phyloP scores from a whole-genome alignment of 1,140 invertebrate genomes.

The Schlechtendalia chinensis region DNA sequence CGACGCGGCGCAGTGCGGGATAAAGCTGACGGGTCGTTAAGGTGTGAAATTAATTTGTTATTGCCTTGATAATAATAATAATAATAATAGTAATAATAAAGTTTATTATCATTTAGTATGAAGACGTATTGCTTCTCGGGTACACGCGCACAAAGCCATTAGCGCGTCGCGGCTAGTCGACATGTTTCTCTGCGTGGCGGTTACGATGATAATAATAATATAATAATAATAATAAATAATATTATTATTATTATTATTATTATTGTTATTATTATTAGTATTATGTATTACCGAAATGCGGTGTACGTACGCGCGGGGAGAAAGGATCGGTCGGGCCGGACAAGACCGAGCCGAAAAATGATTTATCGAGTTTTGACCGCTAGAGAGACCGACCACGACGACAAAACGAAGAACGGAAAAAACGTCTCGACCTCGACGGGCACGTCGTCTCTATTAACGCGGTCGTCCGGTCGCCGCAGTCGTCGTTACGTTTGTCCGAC shows the following conservation, averaged over 20 bases:
- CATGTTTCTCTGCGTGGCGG: background rate
- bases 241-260: too few relatives aligned
- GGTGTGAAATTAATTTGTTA: conserved; percentile 50
- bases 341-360: conserved; percentile 22
- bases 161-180: background rate
- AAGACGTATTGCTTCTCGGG: conserved; percentile 16
- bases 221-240: too few relatives aligned
- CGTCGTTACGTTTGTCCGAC: background rate
- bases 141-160: conserved; percentile 7
- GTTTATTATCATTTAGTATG: conserved; percentile 43
- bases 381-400: background rate
- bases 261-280: too few relatives aligned
- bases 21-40: conserved; percentile 47
- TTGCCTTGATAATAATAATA: conserved; percentile 42
- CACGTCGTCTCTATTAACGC: conserved; percentile 34
- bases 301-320: background rate
- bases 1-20: too few relatives aligned
- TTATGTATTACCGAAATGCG: background rate
- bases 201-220: too few relatives aligned
- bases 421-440: background rate
- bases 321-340: background rate
- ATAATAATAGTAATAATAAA: conserved; percentile 22
- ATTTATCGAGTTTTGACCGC: conserved; percentile 30
- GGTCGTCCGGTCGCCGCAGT: background rate
- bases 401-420: background rate